These are phyloP conservation scores for Artibeus lituratus DNA, from an alignment of 2,797 vertebrate species.

Conservation along the genomic window DNA sequence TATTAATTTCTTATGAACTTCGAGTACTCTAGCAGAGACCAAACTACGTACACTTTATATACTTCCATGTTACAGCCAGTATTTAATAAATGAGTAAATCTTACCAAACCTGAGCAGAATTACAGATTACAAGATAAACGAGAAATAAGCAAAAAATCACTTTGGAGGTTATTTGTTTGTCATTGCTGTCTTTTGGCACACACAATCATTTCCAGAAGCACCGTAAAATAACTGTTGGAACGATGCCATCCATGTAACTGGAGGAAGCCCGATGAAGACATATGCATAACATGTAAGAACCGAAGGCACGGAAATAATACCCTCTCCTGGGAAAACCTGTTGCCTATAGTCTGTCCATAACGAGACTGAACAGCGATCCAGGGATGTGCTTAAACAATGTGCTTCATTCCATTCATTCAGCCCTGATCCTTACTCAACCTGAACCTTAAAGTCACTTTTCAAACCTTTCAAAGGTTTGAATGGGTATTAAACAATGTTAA, in stretches of 20 bases:
- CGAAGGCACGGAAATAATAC: neutral
- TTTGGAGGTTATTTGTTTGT: neutral
- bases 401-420: neutral
- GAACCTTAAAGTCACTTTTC: neutral
- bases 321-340: neutral
- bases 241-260: neutral
- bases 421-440: neutral
- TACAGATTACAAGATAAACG: neutral
- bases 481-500: neutral
- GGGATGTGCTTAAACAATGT: neutral
- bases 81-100: neutral
- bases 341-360: neutral
- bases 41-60: neutral
- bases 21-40: neutral
- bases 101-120: neutral
- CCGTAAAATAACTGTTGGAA: neutral
- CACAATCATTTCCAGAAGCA: neutral
- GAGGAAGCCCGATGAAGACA: neutral
- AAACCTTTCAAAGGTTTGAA: neutral
- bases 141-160: neutral
- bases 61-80: neutral
- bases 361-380: neutral
- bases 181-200: neutral
- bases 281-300: neutral
- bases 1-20: constrained; percentile 13